A percentile compares a stretch with the other conserved stretches of the same genome.
Evolutionary conservation across 92 coral and sea anemone species (phyloP).

Genomic region (Porites rus): DNA sequence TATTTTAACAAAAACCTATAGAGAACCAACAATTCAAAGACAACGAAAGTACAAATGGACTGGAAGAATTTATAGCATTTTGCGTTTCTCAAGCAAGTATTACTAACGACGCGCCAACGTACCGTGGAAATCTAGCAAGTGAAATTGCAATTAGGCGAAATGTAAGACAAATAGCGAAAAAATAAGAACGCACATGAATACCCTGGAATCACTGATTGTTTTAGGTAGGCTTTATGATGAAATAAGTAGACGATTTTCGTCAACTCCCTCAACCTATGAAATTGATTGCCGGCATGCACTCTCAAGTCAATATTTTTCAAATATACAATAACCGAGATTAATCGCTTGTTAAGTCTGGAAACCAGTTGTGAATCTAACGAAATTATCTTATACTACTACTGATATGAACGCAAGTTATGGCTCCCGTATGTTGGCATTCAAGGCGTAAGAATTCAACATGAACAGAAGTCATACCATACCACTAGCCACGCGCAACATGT

Average conservation of each 20-base stretch:
- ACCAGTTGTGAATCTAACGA: neutral
- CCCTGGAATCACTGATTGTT: neutral
- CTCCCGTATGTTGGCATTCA: neutral
- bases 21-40: neutral
- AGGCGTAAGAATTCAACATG: neutral
- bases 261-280: slow-evolving; percentile 34
- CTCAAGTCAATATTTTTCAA: slow-evolving; percentile 17
- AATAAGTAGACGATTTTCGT: slow-evolving; percentile 1
- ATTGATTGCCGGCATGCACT: slow-evolving; percentile 1
- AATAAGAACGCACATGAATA: neutral
- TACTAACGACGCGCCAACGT: neutral
- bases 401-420: no score
- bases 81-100: neutral
- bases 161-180: neutral
- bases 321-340: neutral
- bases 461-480: neutral
- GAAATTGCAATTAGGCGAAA: neutral
- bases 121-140: slow-evolving; percentile 15
- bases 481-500: slow-evolving; percentile 53
- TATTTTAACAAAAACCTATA: neutral
- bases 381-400: neutral
- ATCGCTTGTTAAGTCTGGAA: neutral
- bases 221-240: slow-evolving; percentile 6
- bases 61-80: neutral
- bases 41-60: neutral